Evolutionary conservation across 2,113 vertebrate species (phyloP), one percentile per base, ranked within the genome.

Genomic region (Copsychus sechellarum): DNA sequence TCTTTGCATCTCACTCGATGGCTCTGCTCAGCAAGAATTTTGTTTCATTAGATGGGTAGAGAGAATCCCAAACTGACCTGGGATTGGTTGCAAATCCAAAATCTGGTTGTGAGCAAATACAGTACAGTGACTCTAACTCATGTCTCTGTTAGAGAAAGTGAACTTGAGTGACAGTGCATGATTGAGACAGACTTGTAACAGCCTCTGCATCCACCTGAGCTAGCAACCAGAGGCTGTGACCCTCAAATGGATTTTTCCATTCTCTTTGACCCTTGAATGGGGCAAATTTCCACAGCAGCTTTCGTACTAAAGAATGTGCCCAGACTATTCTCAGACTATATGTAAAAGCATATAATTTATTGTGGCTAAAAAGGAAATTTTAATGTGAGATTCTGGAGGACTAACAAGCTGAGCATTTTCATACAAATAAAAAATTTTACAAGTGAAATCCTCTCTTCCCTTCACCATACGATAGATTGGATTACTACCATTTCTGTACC

Each of bases 61-160:
- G 18, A 40, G 18, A 23, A 67, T 83, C 28, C 23, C 62, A 53
- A 36, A 16, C 8, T 50, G 48, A 58, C 28, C 76, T 62, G 56
- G 42, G 22, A 11, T 13, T 83, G 48, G 36, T 17, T 80, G 12
- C 50, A 34, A 71, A 76, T 45, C 24, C 53, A 66, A 82, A 79
- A 70, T 12, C 13, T 57, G 26, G 24, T 66, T 66, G 15, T 79
- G 56, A 80, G 31, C 24, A 83, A 80, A 48, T 6, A 10, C 7
- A 70, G 22, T 33, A 15, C 56, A 56, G 50, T 1, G 1, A 6
- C 4, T 7, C 28, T 38, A 38, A 28, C 33, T 61, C 0, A 0
- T 20, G n/a, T 5, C 28, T 53, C n/a, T 53, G n/a, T 18, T 15
- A 79, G 71, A 76, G 28, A 29, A 86, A 88, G 19, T 6, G 25